Evolutionary conservation across 2,113 vertebrate species (phyloP), one percentile per base, ranked within the genome.

Genomic region (Chunga burmeisteri): DNA sequence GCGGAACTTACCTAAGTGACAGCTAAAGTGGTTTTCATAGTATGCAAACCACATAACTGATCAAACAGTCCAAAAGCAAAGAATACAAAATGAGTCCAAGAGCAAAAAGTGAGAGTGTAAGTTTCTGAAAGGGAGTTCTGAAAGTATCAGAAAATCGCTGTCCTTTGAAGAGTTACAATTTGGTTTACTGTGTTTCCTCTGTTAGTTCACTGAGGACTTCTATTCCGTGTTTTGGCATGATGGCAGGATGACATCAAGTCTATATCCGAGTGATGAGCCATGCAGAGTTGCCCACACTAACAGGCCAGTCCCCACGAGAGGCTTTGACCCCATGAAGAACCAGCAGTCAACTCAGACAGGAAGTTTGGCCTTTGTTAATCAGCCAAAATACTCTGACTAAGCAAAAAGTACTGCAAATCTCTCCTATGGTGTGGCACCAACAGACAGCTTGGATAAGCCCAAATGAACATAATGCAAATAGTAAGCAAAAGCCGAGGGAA

Each of bases 1-100:
- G 10, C 0, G 0, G 44, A 70, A 91, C 19, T 32, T 46, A 29
- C 0, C 0, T 63, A 62, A 40, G 17, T 22, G 56, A 63, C 13
- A n/a, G 19, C 30, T 13, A 3, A 55, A 59, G 15, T 62, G 47
- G 13, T 78, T 70, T 66, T 70, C 55, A 68, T 7, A 72, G 47
- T 10, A 47, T n/a, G 56, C 93, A 90, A 65, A n/a, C n/a, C n/a
- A n/a, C n/a, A 82, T 25, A 77, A 49, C 25, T 2, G 2, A n/a
- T 34, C 17, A 25, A 87, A 55, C 8, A 58, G 32, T 77, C 38
- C 40, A 92, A 75, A 88, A 72, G 23, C 19, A 85, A 90, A 68
- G 11, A 55, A 63, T 25, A 90, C 16, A 78, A 49, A 70, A 40
- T 30, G 1, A 93, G 23, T 56, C 44, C 44, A 73, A 91, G 26